phyloP scores from a whole-genome alignment of 2,888 invertebrate species.

The Hirtodrosophila trivittata region DNA sequence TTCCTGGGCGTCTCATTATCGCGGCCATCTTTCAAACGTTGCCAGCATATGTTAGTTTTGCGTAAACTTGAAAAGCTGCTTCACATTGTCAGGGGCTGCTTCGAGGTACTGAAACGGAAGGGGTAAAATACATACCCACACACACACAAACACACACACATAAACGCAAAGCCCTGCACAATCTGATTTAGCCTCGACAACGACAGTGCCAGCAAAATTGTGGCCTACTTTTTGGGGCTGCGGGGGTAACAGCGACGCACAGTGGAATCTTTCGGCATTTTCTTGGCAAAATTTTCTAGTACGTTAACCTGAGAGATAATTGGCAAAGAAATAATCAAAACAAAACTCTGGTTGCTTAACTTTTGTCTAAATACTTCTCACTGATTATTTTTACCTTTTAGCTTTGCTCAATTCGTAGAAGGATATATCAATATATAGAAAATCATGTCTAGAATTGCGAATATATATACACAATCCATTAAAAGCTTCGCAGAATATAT shows the following conservation, averaged over 20 bases:
- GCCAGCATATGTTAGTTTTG: conserved; percentile 77
- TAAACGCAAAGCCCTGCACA: conserved; percentile 11
- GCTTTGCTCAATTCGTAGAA: too few relatives aligned
- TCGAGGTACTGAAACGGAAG: conserved; percentile 2
- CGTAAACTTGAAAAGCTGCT: conserved; percentile 78
- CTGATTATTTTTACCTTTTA: too few relatives aligned
- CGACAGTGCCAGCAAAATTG: conserved; percentile 56
- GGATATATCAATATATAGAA: too few relatives aligned
- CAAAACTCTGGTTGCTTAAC: too few relatives aligned
- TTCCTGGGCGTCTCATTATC: conserved; percentile 57
- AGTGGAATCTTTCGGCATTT: not conserved
- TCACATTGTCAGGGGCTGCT: conserved; percentile 48
- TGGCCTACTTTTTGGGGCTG: conserved; percentile 66
- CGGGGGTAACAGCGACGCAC: conserved; percentile 1
- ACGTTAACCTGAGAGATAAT: too few relatives aligned
- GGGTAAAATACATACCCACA: conserved; percentile 11
- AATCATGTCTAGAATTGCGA: too few relatives aligned
- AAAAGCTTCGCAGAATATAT: too few relatives aligned
- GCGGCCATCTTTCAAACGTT: conserved; percentile 75
- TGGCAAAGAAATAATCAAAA: too few relatives aligned
- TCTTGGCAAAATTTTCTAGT: too few relatives aligned
- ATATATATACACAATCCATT: too few relatives aligned
- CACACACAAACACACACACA: conserved; percentile 1
- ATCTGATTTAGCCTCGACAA: conserved; percentile 39
- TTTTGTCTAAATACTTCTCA: too few relatives aligned